A percentile compares a stretch with the other conserved stretches of the same genome.
phyloP scores from a whole-genome alignment of 2,113 vertebrate genomes.

The Micronycteris hirsuta region DNA sequence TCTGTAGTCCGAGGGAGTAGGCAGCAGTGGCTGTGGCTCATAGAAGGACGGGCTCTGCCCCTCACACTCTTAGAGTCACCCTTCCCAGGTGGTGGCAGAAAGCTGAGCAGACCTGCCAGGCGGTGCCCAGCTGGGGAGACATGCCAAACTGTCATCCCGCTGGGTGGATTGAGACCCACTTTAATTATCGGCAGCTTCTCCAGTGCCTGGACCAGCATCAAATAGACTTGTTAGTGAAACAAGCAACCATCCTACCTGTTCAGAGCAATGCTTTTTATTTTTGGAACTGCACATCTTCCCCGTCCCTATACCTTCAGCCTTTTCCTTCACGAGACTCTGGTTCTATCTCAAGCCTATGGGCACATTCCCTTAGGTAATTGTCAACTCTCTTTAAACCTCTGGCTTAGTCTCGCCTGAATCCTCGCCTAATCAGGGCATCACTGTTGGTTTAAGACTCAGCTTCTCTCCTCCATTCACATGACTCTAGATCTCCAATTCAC shows the following conservation, averaged over 20 bases:
- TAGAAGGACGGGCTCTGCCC: background rate
- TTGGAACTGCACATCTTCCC: background rate
- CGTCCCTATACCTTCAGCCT: background rate
- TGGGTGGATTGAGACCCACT: background rate
- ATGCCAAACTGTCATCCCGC: background rate
- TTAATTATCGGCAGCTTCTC: background rate
- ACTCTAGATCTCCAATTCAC: background rate
- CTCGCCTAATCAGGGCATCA: rapidly evolving
- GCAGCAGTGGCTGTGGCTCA: too few relatives aligned
- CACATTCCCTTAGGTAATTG: background rate
- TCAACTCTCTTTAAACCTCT: background rate
- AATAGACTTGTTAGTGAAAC: too few relatives aligned
- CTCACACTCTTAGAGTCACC: background rate
- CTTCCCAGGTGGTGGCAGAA: background rate
- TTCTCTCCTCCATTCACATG: background rate
- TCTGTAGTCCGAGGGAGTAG: background rate
- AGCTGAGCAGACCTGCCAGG: background rate
- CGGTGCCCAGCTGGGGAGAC: background rate
- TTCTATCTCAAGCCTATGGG: background rate
- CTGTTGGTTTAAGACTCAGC: background rate
- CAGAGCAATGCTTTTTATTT: background rate
- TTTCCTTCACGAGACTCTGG: background rate
- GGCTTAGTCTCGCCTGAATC: background rate
- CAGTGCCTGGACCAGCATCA: background rate
- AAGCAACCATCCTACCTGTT: background rate